Evolutionary conservation across 2,113 vertebrate species (phyloP), one percentile per base, ranked within the genome.

Genomic region (Serilophus lunatus): DNA sequence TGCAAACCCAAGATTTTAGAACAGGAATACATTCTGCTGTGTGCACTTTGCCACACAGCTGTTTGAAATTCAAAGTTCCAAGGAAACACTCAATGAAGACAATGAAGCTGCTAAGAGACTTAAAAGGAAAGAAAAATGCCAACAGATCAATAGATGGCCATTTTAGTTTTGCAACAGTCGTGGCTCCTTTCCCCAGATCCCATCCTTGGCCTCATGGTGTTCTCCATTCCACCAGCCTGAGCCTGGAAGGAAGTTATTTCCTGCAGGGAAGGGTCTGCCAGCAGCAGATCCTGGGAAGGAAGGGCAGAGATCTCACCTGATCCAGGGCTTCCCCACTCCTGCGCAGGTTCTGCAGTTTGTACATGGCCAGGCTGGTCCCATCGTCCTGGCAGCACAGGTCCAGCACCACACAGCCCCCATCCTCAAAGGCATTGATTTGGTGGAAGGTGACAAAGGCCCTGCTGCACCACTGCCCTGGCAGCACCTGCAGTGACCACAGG

Each of bases 391-490:
- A 98, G 90, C 99, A 99, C 94, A 99, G 85, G 71, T 99, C 99
- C 61, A 99, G 59, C 74, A 99, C 96, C 86, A 99, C 88, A 65
- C 98, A 98, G 90, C 97, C 98, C 11, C 94, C 38, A 49, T 99
- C 98, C 96, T 99, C 99, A 69, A 97, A 99, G 47, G 99, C 98
- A 50, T 99, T 99, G 96, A 99, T 99, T 93, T 99, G 99, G 96
- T 99, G 99, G 94, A 99, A 99, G 60, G 85, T 97, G 9, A 97
- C 87, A 86, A 99, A 92, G 18, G 99, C 93, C 78, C 97, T 96
- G 80, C 98, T 97, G 44, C 96, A 91, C 94, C 99, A 99, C 63
- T 93, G 96, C 25, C 97, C 70, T 2, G 97, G 92, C 95, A 98
- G 98, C 36, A 97, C 92, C 99, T 99, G 90, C 17, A 71, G 83